Conservation (phyloP, 1,140 invertebrate genomes). For the Lethrus apterus region DNA sequence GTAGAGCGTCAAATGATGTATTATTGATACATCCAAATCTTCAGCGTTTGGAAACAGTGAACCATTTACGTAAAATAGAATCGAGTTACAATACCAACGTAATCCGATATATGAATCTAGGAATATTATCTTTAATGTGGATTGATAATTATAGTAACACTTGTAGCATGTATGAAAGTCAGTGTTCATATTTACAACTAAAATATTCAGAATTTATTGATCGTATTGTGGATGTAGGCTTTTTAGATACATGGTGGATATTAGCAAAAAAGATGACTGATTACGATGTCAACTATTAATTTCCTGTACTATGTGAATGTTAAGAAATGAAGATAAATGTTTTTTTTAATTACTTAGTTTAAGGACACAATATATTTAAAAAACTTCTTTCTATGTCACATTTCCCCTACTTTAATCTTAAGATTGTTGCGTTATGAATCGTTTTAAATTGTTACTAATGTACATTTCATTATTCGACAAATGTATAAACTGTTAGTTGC, state of each 20-base stretch:
- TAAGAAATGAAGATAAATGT: too few species aligned
- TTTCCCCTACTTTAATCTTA: too few species aligned
- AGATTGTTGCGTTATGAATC: too few species aligned
- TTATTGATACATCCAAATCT: constrained; percentile 56
- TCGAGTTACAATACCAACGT: constrained; percentile 58
- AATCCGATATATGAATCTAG: constrained; percentile 57
- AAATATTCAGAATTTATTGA: constrained; percentile 50
- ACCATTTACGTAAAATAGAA: constrained; percentile 57
- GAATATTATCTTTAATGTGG: constrained; percentile 69
- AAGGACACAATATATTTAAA: too few species aligned
- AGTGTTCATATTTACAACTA: constrained; percentile 64
- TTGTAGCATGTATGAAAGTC: constrained; percentile 61
- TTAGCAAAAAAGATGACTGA: constrained; percentile 62
- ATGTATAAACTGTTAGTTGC: too few species aligned
- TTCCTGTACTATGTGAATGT: too few species aligned
- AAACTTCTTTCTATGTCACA: too few species aligned
- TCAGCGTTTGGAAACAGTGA: constrained; percentile 57
- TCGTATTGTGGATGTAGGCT: constrained; percentile 69
- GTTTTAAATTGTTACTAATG: too few species aligned
- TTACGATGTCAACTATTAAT: constrained; percentile 64
- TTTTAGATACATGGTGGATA: constrained; percentile 67
- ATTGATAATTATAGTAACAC: constrained; percentile 56
- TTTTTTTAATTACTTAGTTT: too few species aligned
- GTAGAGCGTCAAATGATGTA: constrained; percentile 53
- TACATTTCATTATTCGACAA: too few species aligned